phyloP scores from a whole-genome alignment of 2,797 vertebrate genomes.

The Mastacembelus armatus region DNA sequence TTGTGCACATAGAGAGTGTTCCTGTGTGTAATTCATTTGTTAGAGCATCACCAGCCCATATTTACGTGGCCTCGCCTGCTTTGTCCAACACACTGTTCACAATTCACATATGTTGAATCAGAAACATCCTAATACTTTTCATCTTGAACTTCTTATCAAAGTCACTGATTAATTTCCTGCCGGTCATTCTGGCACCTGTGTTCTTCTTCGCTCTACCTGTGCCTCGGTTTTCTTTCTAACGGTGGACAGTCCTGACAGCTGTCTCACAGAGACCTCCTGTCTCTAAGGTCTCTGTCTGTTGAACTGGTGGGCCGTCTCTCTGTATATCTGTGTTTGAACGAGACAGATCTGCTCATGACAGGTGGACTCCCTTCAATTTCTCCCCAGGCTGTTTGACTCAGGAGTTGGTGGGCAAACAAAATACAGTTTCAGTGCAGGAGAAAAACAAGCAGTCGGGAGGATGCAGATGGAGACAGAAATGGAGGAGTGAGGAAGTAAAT shows the following conservation, averaged over 20 bases:
- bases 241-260: conserved; percentile 28
- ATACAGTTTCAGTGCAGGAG: too few species aligned
- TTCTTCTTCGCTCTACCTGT: not conserved
- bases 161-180: not conserved
- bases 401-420: conserved; percentile 12
- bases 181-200: not conserved
- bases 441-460: not conserved
- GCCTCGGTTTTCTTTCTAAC: not conserved
- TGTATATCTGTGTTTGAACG: conserved; percentile 24
- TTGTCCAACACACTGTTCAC: not conserved
- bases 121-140: not conserved
- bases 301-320: conserved; percentile 41
- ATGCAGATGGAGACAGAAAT: conserved; percentile 1
- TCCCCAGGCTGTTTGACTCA: conserved; percentile 18
- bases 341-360: conserved; percentile 39
- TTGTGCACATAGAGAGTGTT: too few species aligned
- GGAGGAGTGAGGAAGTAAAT: not conserved
- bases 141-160: not conserved
- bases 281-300: conserved; percentile 25
- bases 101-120: not conserved
- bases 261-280: conserved; percentile 37
- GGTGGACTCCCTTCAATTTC: conserved; percentile 29
- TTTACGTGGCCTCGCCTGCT: too few species aligned
- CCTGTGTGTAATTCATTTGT: too few species aligned
- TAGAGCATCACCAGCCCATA: too few species aligned